These are phyloP conservation scores for Psophia crepitans DNA, from an alignment of 2,113 vertebrate species.

Conservation along the genomic window DNA sequence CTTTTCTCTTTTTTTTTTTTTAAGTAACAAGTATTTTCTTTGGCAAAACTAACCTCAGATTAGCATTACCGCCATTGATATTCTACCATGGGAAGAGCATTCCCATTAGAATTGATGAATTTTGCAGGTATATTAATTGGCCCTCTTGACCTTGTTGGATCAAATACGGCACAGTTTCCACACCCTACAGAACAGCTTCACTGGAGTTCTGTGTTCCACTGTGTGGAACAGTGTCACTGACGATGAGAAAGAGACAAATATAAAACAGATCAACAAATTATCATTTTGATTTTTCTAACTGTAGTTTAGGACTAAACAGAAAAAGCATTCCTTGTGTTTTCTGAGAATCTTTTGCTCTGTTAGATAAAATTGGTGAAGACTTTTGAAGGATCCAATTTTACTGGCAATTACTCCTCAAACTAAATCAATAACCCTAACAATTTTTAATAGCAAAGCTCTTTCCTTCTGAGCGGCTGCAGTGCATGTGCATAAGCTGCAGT, in stretches of 20 bases:
- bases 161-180: neutral
- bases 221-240: neutral
- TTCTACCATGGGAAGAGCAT: neutral
- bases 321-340: neutral
- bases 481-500: neutral
- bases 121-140: neutral
- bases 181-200: neutral
- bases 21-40: neutral
- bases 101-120: neutral
- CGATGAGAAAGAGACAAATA: neutral
- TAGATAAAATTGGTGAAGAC: neutral
- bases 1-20: neutral
- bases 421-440: slow-evolving; percentile 9
- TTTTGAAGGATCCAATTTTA: neutral
- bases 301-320: neutral
- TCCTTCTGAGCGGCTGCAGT: neutral
- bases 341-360: neutral
- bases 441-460: slow-evolving; percentile 5
- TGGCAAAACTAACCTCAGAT: neutral
- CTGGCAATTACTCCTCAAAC: neutral
- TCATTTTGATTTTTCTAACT: neutral
- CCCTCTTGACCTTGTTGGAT: neutral
- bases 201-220: neutral
- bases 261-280: neutral
- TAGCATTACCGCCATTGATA: neutral